These are phyloP conservation scores for Dicyrtomina minuta DNA, from an alignment of 2,888 invertebrate species.

Conservation along the genomic window DNA sequence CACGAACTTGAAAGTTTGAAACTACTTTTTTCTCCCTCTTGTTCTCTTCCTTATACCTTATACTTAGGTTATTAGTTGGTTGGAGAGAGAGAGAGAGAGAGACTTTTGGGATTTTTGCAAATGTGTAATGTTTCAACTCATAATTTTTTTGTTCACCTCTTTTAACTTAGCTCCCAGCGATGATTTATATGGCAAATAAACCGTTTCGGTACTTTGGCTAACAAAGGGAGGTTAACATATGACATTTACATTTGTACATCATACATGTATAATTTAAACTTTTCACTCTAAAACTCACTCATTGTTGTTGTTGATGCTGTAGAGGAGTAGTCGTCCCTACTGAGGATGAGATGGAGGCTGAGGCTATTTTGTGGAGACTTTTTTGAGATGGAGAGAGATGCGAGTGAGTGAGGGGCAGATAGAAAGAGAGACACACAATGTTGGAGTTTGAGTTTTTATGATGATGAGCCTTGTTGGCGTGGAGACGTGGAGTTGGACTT, in stretches of 20 bases:
- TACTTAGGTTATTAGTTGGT: too few relatives aligned
- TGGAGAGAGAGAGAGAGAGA: too few relatives aligned
- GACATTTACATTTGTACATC: neutral
- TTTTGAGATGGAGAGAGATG: neutral
- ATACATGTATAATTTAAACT: constrained; percentile 1
- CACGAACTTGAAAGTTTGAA: neutral
- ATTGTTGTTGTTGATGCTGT: too few relatives aligned
- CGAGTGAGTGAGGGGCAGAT: neutral
- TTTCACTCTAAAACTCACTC: too few relatives aligned
- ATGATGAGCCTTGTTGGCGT: too few relatives aligned
- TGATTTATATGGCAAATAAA: constrained; percentile 21
- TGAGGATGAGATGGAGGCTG: too few relatives aligned
- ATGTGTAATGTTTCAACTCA: neutral
- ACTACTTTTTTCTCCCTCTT: neutral
- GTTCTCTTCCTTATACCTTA: neutral
- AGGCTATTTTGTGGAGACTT: too few relatives aligned
- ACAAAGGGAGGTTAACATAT: constrained; percentile 1
- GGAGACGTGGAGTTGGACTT: too few relatives aligned
- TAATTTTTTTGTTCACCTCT: constrained; percentile 6
- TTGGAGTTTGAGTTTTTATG: too few relatives aligned
- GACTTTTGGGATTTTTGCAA: too few relatives aligned
- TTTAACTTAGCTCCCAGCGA: neutral
- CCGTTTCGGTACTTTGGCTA: constrained; percentile 20
- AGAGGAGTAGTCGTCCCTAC: too few relatives aligned
- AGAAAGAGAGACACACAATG: neutral